phyloP scores from a whole-genome alignment of 2,113 vertebrate genomes.

The Pseudopipra pipra region DNA sequence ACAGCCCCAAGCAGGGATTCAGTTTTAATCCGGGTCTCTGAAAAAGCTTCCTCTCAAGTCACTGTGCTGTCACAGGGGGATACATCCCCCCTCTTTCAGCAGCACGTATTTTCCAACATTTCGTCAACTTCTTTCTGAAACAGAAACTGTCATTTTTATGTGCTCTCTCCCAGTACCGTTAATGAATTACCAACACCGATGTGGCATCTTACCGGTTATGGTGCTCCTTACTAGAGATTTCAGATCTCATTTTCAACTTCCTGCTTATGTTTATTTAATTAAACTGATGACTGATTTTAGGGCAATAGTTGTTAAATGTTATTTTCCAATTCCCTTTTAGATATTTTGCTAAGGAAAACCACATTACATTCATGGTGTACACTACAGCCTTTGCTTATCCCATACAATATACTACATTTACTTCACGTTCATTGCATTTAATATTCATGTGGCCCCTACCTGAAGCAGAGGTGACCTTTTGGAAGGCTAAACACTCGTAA shows the following conservation, averaged over 20 bases:
- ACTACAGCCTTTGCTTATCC: background rate
- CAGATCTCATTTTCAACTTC: constrained; percentile 2
- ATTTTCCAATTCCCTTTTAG: constrained; percentile 42
- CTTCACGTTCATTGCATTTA: background rate
- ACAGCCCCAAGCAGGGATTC: background rate
- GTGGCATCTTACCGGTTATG: background rate
- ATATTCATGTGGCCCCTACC: background rate
- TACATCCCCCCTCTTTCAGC: background rate
- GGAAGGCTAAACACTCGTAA: background rate
- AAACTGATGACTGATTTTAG: constrained; percentile 35
- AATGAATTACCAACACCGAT: constrained; percentile 33
- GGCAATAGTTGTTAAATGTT: constrained; percentile 1
- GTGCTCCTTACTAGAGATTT: constrained; percentile 41
- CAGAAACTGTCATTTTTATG: constrained; percentile 26
- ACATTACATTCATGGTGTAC: background rate
- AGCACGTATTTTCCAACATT: background rate
- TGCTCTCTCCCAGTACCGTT: constrained; percentile 47
- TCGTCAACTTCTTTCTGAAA: constrained; percentile 42
- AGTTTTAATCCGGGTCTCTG: background rate
- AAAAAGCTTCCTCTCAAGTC: background rate
- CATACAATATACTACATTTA: background rate
- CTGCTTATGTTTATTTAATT: constrained; percentile 39
- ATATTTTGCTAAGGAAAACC: constrained; percentile 1
- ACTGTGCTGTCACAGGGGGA: background rate
- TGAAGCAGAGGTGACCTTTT: background rate